phyloP scores from a whole-genome alignment of 1,140 invertebrate species.

The Lerema accius region DNA sequence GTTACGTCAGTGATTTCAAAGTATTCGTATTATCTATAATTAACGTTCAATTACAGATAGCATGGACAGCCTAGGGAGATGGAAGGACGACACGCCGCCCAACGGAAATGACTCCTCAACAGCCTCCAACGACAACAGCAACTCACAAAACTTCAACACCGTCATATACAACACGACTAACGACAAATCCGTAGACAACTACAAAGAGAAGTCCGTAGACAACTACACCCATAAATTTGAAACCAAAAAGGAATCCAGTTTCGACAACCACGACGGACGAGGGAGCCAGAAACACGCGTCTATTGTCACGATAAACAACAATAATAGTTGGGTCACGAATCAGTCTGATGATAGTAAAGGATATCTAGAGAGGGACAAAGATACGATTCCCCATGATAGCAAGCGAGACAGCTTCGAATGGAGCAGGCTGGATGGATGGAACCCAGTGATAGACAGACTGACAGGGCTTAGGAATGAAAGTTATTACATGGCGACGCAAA shows the following conservation, averaged over 20 bases:
- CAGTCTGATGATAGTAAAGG: constrained; percentile 79
- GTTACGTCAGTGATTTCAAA: too few species aligned
- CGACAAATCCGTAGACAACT: constrained; percentile 47
- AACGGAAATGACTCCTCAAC: constrained; percentile 73
- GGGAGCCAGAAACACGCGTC: constrained; percentile 73
- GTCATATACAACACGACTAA: constrained; percentile 74
- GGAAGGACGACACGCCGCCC: constrained; percentile 82
- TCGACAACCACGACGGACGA: constrained; percentile 59
- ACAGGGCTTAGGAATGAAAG: constrained; percentile 90
- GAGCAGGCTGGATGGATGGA: constrained; percentile 79
- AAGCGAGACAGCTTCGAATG: constrained; percentile 82
- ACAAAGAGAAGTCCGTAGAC: constrained; percentile 68
- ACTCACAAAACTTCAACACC: constrained; percentile 76
- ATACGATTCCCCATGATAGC: constrained; percentile 66
- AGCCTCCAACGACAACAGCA: constrained; percentile 80
- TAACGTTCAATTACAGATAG: constrained; percentile 65
- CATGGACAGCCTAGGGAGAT: constrained; percentile 78
- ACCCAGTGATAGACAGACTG: constrained; percentile 92
- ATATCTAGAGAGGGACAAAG: constrained; percentile 77
- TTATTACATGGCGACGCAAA: constrained; percentile 90
- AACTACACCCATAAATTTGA: constrained; percentile 60
- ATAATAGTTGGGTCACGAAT: constrained; percentile 78
- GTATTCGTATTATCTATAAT: too few species aligned
- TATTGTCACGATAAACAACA: constrained; percentile 79
- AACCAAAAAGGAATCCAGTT: constrained; percentile 53